These are phyloP conservation scores for Sapajus apella DNA, from an alignment of 2,113 vertebrate genomes.

Conservation along the genomic window DNA sequence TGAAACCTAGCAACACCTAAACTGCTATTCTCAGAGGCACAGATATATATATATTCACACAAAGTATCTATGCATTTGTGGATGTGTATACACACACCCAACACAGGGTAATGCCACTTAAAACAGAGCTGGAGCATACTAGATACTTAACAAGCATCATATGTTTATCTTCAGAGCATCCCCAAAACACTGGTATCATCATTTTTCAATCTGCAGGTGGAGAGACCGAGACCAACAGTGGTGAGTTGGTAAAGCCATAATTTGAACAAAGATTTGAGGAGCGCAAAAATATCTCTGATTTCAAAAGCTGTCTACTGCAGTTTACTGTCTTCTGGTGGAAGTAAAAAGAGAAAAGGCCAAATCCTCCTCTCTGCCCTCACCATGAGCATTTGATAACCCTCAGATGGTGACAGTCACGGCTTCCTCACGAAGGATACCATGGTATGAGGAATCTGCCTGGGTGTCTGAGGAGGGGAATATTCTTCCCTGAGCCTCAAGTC, in stretches of 20 bases:
- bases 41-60: not conserved
- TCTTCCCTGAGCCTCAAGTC: not conserved
- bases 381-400: not conserved
- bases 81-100: not conserved
- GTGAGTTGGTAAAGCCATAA: not conserved
- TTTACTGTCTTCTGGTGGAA: not conserved
- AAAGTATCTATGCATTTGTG: no score
- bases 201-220: not conserved
- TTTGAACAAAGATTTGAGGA: not conserved
- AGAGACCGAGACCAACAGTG: not conserved
- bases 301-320: not conserved
- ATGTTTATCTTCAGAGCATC: not conserved
- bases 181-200: not conserved
- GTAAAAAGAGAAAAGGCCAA: not conserved
- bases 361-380: fast-evolving
- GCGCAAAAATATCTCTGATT: not conserved
- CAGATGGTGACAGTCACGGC: not conserved
- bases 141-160: not conserved
- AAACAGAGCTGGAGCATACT: not conserved
- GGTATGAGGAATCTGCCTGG: not conserved
- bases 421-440: not conserved
- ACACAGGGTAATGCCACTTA: not conserved
- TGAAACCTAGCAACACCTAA: not conserved
- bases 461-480: not conserved
- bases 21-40: not conserved